A percentile compares a stretch with the other conserved stretches of the same genome.
Evolutionary conservation across 2,888 invertebrate genomes (phyloP).

Genomic region (Drosophila monieri): DNA sequence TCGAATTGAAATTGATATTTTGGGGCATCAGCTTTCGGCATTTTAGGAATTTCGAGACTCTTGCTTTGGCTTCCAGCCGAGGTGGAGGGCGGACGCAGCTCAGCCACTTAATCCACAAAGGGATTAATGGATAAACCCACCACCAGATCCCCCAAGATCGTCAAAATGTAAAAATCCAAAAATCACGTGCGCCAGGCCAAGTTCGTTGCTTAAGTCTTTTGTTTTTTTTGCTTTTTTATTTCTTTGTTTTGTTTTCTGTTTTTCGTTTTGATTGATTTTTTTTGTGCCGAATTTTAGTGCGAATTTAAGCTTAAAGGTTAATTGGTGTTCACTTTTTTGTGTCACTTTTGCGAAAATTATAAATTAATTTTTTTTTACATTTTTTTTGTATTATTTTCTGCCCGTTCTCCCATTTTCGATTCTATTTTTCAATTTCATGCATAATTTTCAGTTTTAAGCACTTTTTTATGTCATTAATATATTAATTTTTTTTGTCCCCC

Average conservation of each 20-base stretch:
- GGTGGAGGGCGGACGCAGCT: conserved; percentile 41
- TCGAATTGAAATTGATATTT: conserved; percentile 72
- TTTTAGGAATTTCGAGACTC: conserved; percentile 44
- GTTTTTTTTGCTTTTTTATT: conserved; percentile 25
- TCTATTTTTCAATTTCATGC: conserved; percentile 1
- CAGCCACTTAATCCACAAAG: conserved; percentile 21
- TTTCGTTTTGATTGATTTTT: conserved; percentile 6
- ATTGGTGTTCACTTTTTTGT: not conserved
- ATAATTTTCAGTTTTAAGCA: not conserved
- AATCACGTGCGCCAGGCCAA: conserved; percentile 31
- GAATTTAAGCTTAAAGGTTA: not conserved
- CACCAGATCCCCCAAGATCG: not conserved
- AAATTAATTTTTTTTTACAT: not conserved
- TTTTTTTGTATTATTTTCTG: not conserved
- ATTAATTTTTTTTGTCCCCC: not conserved
- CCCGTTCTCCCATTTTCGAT: not conserved
- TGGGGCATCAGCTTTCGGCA: conserved; percentile 54
- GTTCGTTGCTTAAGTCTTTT: conserved; percentile 79
- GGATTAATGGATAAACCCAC: conserved; percentile 13
- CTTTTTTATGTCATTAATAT: not conserved
- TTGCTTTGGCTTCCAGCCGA: conserved; percentile 65
- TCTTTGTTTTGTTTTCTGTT: conserved; percentile 2
- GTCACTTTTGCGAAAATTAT: not conserved
- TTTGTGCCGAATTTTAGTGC: not conserved
- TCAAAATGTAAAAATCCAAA: not conserved